Percentiles rank a stretch among this genome's conserved stretches.
Evolutionary conservation across 2,797 vertebrate species (phyloP).

Genomic region (Sebastes alutus): DNA sequence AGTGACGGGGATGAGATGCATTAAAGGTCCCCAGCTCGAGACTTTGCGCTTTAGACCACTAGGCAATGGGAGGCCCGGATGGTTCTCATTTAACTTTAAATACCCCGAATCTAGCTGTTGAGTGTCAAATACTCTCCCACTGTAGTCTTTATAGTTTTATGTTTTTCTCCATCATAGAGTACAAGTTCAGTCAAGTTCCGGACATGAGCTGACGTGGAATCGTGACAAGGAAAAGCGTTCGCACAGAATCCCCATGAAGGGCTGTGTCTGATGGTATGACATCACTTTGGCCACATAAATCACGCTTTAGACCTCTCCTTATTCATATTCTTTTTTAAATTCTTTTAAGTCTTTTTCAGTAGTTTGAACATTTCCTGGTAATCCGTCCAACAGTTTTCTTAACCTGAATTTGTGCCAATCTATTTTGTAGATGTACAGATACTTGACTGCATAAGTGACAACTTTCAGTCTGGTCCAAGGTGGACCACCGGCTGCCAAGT

Average conservation of each 20-base stretch:
- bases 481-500: not conserved
- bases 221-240: too few species aligned
- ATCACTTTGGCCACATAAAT: fast-evolving
- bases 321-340: not conserved
- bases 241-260: too few species aligned
- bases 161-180: not conserved
- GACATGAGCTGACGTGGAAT: too few species aligned
- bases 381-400: too few species aligned
- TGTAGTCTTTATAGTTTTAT: too few species aligned
- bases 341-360: not conserved
- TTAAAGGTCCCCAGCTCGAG: not conserved
- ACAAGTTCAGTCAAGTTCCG: too few species aligned
- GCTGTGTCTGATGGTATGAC: too few species aligned
- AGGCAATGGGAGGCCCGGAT: too few species aligned
- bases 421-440: not conserved
- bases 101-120: not conserved
- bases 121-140: not conserved
- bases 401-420: not conserved
- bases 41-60: not conserved
- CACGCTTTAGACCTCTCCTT: not conserved
- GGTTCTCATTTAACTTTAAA: too few species aligned
- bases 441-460: not conserved
- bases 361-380: too few species aligned
- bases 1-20: not conserved
- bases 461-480: not conserved